phyloP scores from a whole-genome alignment of 2,797 vertebrate genomes.

The Coregonus ussuriensis region DNA sequence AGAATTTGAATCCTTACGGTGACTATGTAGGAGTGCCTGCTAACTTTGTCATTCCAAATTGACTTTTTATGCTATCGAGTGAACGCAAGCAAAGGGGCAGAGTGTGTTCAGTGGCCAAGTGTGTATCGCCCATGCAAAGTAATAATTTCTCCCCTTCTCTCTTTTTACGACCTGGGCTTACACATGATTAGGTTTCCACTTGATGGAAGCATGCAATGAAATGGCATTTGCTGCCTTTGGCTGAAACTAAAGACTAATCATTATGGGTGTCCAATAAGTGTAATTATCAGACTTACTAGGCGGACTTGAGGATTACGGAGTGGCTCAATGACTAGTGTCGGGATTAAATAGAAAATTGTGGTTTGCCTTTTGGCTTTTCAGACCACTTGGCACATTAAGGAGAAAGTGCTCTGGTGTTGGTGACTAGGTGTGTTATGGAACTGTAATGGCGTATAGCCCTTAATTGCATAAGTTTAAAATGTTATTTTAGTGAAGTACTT shows the following conservation, averaged over 20 bases:
- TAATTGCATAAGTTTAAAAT: background rate
- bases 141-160: slow-evolving; percentile 24
- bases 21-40: slow-evolving; percentile 23
- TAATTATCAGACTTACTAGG: slow-evolving; percentile 73
- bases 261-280: slow-evolving; percentile 76
- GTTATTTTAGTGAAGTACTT: slow-evolving; percentile 29
- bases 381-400: slow-evolving; percentile 59
- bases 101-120: slow-evolving; percentile 34
- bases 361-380: slow-evolving; percentile 64
- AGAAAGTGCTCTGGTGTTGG: slow-evolving; percentile 35
- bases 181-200: slow-evolving; percentile 72
- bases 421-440: background rate
- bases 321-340: slow-evolving; percentile 68
- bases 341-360: slow-evolving; percentile 74
- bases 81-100: slow-evolving; percentile 26
- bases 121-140: slow-evolving; percentile 44
- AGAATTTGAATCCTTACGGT: too few species aligned
- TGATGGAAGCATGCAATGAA: slow-evolving; percentile 50
- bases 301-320: slow-evolving; percentile 66
- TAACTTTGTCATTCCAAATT: slow-evolving; percentile 29
- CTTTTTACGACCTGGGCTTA: slow-evolving; percentile 52
- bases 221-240: slow-evolving; percentile 58
- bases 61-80: slow-evolving; percentile 21
- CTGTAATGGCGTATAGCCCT: background rate
- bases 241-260: slow-evolving; percentile 72